A percentile compares a stretch with the other conserved stretches of the same genome.
Evolutionary conservation across 2,888 invertebrate species (phyloP).

Genomic region (Rugalucina vietnamica): DNA sequence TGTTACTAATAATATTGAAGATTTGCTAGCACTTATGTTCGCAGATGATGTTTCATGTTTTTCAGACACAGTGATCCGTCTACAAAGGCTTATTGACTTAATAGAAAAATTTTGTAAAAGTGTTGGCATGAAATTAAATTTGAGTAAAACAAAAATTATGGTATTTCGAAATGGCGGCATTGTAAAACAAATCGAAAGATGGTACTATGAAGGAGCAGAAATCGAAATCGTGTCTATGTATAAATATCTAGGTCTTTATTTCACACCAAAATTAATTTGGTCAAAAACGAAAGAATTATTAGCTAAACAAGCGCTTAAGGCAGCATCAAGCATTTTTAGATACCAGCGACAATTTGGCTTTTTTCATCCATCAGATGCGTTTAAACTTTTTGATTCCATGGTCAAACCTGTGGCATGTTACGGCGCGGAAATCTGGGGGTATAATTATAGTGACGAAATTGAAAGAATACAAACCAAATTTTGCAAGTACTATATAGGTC

Average conservation of each 20-base stretch:
- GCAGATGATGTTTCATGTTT: conserved; percentile 21
- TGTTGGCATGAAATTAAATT: neutral
- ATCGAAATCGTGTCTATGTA: neutral
- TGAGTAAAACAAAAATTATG: neutral
- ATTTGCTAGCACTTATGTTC: conserved; percentile 1
- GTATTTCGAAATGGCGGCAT: neutral
- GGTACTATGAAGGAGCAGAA: neutral
- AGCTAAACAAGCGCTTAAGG: neutral
- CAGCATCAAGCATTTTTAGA: neutral
- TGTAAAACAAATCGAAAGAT: neutral
- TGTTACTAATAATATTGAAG: neutral
- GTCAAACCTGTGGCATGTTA: neutral
- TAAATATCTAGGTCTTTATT: conserved; percentile 1
- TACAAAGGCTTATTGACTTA: conserved; percentile 12
- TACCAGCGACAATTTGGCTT: neutral
- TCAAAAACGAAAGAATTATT: neutral
- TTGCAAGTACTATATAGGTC: too few species aligned
- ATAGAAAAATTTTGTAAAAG: conserved; percentile 6
- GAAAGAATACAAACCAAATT: neutral
- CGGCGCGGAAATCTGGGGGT: neutral
- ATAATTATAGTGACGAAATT: neutral
- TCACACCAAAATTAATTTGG: neutral
- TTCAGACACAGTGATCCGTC: conserved; percentile 2
- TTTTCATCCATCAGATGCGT: neutral
- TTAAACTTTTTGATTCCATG: conserved; percentile 5